Evolutionary conservation across 2,113 vertebrate genomes (phyloP).

Genomic region (Hippopotamus amphibius): DNA sequence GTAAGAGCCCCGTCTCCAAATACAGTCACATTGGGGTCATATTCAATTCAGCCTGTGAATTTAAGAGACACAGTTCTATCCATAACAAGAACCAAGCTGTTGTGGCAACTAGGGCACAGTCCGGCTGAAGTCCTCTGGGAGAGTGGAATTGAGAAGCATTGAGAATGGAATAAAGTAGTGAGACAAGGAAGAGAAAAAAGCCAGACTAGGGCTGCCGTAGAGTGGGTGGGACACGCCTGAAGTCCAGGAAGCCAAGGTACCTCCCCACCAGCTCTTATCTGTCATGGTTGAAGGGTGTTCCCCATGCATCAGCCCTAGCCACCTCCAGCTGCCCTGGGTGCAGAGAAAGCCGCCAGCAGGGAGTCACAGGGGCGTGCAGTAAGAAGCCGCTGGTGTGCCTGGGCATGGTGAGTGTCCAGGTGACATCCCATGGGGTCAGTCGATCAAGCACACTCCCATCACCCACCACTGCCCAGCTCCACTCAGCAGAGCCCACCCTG

Average conservation of each 20-base stretch:
- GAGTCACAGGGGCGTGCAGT: neutral
- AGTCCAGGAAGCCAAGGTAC: neutral
- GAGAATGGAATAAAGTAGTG: too few relatives aligned
- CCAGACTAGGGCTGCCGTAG: too few relatives aligned
- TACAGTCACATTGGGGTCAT: neutral
- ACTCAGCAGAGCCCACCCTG: neutral
- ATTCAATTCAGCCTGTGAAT: neutral
- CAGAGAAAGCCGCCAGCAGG: neutral
- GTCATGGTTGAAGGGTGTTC: neutral
- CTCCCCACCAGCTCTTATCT: neutral
- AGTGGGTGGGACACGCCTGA: neutral
- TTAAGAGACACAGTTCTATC: neutral
- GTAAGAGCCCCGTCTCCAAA: neutral
- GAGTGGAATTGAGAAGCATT: too few relatives aligned
- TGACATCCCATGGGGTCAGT: neutral
- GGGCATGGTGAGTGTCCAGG: fast-evolving
- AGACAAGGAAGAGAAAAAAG: too few relatives aligned
- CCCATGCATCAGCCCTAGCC: fast-evolving
- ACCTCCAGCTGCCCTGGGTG: neutral
- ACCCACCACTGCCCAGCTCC: neutral
- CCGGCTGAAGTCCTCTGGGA: neutral
- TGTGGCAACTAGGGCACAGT: neutral
- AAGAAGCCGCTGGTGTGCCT: neutral
- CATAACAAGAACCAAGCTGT: too few relatives aligned
- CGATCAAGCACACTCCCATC: fast-evolving